phyloP scores from a whole-genome alignment of 2,888 invertebrate species.

The Portevinia maculata region DNA sequence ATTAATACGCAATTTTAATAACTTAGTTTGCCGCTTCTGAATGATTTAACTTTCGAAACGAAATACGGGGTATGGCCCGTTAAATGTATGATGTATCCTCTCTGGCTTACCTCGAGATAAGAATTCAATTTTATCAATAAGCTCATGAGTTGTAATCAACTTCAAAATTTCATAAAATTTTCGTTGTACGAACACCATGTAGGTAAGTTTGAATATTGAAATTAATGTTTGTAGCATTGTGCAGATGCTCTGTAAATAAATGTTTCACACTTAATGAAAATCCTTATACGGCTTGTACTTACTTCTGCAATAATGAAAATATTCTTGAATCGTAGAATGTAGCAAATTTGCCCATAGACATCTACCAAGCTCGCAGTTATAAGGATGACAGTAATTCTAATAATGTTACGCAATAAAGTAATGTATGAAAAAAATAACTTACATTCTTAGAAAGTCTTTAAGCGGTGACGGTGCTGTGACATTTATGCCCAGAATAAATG shows the following conservation, averaged over 20 bases:
- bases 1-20: too few species aligned
- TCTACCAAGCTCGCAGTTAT: background rate
- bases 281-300: background rate
- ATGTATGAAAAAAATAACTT: background rate
- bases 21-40: too few species aligned
- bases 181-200: slow-evolving; percentile 7
- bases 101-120: slow-evolving; percentile 33
- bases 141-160: slow-evolving; percentile 15
- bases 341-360: slow-evolving; percentile 20
- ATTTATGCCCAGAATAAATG: slow-evolving; percentile 18
- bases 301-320: slow-evolving; percentile 28
- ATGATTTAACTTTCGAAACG: too few species aligned
- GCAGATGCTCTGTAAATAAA: slow-evolving; percentile 16
- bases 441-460: slow-evolving; percentile 19
- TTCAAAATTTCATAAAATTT: slow-evolving; percentile 18
- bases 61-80: too few species aligned
- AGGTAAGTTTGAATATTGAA: slow-evolving; percentile 27
- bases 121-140: slow-evolving; percentile 32
- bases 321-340: slow-evolving; percentile 8
- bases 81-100: too few species aligned
- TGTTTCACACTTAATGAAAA: background rate
- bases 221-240: slow-evolving; percentile 30
- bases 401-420: background rate
- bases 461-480: slow-evolving; percentile 5
- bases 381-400: slow-evolving; percentile 21